Evolutionary conservation across 1,140 invertebrate species (phyloP), one percentile per base, ranked within the genome.

Genomic region (Listronotus bonariensis): DNA sequence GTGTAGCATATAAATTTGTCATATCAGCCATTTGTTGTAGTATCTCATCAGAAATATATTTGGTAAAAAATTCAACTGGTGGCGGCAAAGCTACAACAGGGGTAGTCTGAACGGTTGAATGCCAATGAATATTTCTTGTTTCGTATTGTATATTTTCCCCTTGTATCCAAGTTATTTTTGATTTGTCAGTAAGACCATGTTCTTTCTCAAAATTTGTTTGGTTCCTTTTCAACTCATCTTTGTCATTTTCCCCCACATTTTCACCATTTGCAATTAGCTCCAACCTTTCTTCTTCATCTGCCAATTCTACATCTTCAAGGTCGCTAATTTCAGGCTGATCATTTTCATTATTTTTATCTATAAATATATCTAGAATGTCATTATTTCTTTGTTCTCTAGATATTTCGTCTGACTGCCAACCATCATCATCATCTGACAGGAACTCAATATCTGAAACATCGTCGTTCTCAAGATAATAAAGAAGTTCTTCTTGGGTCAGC

Each of bases 371-470:
- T 40, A 14, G 7, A 40, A 12, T 40, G 38, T 40, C 38, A 40
- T 40, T 40, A 40, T 40, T 40, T 40, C n/a, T 40, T 40, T 40
- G 38, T 40, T 40, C 38, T 40, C 38, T 40, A 40, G 10, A 40
- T 2, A 40, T 40, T 40, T 40, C 38, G 38, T 40, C 38, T 40
- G n/a, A 40, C 38, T 40, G n/a, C n/a, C n/a, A 2, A 40, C 7
- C 2, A 40, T 40, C 38, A 40, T 40, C 38, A 7, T 40, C 38
- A 40, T 40, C 38, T 40, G 38, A 40, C 38, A 40, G 2, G 7
- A 40, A 40, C 10, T 40, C 38, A 3, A 40, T 40, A 40, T 40
- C 7, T 3, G 38, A 40, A 40, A 40, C n/a, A 40, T 40, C 1
- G n/a, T n/a, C n/a, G 38, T 40, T 40, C 7, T 40, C 38, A 40